Conservation (phyloP, 2,797 vertebrate genomes). For the Morus bassanus region DNA sequence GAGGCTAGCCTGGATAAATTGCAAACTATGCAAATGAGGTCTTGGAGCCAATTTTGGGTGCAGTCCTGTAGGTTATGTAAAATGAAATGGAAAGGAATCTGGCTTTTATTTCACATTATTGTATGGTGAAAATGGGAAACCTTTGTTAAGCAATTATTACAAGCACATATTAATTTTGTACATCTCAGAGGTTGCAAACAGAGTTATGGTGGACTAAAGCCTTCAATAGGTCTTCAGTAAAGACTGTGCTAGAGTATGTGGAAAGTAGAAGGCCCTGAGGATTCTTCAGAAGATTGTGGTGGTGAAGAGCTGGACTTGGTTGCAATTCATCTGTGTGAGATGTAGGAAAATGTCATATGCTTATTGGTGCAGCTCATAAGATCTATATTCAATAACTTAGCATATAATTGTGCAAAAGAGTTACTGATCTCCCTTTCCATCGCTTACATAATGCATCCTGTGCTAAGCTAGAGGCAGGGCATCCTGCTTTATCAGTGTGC, state of each 20-base stretch:
- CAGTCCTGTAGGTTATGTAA: not conserved
- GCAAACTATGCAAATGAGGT: not conserved
- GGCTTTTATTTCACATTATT: not conserved
- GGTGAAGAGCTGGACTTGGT: not conserved
- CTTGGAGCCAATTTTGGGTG: not conserved
- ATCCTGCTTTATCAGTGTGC: not conserved
- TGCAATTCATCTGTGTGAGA: not conserved
- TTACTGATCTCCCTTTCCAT: not conserved
- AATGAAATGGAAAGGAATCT: not conserved
- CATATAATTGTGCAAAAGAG: not conserved
- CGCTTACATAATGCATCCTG: not conserved
- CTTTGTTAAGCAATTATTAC: not conserved
- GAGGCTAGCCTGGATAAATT: not conserved
- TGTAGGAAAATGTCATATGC: not conserved
- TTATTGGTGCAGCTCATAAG: fast-evolving
- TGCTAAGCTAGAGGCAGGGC: not conserved
- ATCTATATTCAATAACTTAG: not conserved
- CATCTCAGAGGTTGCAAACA: not conserved
- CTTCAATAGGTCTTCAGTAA: not conserved
- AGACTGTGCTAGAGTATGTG: not conserved
- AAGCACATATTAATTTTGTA: not conserved
- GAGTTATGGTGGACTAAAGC: not conserved
- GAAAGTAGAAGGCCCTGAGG: not conserved
- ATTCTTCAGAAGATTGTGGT: not conserved
- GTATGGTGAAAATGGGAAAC: not conserved